Percentiles rank a stretch among this genome's conserved stretches.
These are phyloP conservation scores for Drosophila bocki DNA, from an alignment of 1,140 invertebrate species.

Conservation along the genomic window DNA sequence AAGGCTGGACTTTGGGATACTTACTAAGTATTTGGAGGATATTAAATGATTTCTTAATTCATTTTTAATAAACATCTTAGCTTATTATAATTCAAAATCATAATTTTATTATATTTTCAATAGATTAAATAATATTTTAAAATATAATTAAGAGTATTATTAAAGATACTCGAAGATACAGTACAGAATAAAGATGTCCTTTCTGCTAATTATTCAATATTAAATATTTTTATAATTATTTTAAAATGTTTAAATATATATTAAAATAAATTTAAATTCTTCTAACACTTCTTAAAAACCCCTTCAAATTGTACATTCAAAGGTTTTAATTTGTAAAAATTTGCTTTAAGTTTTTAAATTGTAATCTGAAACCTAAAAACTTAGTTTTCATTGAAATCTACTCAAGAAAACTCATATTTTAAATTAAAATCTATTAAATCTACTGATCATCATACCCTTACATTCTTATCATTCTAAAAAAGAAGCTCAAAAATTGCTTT, in stretches of 20 bases:
- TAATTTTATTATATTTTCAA: too few relatives aligned
- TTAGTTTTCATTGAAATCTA: background rate
- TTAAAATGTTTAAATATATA: background rate
- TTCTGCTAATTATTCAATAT: too few relatives aligned
- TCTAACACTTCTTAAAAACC: too few relatives aligned
- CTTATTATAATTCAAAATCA: background rate
- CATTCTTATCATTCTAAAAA: constrained; percentile 20
- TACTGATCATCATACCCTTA: constrained; percentile 12
- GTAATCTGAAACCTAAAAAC: too few relatives aligned
- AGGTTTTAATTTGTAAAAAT: too few relatives aligned
- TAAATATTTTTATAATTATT: background rate
- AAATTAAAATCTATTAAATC: background rate
- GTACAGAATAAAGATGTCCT: too few relatives aligned
- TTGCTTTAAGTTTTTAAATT: background rate
- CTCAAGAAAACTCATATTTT: background rate
- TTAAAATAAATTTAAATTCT: too few relatives aligned
- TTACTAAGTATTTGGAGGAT: background rate
- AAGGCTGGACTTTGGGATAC: background rate
- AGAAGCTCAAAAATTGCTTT: constrained; percentile 72
- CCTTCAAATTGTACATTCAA: background rate
- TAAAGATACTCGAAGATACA: too few relatives aligned
- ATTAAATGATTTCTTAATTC: background rate
- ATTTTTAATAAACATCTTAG: background rate
- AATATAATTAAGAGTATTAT: too few relatives aligned
- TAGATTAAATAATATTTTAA: too few relatives aligned